Percentiles rank a stretch among this genome's conserved stretches.
These are phyloP conservation scores for Lutjanus argentimaculatus DNA, from an alignment of 2,797 vertebrate genomes.

Conservation along the genomic window DNA sequence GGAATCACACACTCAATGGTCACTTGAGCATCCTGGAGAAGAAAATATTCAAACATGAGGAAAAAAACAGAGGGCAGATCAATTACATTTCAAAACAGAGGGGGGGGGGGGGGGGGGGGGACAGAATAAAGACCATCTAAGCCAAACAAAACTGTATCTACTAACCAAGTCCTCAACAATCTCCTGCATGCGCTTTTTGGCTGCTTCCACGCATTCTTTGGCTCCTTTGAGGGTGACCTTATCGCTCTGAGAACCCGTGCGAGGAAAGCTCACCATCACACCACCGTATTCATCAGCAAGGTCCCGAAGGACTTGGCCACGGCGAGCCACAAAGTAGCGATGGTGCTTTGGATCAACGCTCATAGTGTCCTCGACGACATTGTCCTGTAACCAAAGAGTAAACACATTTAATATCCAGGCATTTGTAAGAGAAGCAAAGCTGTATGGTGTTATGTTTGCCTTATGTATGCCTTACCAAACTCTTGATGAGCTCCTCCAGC, in stretches of 20 bases:
- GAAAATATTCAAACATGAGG: neutral
- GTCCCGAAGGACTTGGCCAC: conserved; percentile 95
- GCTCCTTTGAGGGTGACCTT: conserved; percentile 97
- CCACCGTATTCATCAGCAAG: conserved; percentile 97
- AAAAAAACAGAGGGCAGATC: neutral
- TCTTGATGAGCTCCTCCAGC: conserved; percentile 94
- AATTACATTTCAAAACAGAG: neutral
- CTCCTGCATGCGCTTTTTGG: conserved; percentile 97
- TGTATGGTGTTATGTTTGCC: no score
- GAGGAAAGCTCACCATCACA: conserved; percentile 98
- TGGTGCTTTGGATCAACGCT: conserved; percentile 95
- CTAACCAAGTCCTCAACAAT: conserved; percentile 97
- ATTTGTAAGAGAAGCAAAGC: neutral
- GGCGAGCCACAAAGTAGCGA: conserved; percentile 95
- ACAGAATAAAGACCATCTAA: neutral
- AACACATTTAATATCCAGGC: neutral
- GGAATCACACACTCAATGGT: conserved; percentile 94
- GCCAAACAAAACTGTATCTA: conserved; percentile 6
- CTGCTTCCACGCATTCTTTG: conserved; percentile 98
- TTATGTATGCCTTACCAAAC: conserved; percentile 85
- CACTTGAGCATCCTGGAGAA: conserved; percentile 94
- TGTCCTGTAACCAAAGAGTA: conserved; percentile 87
- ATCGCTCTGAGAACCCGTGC: conserved; percentile 93
- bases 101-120: no score
- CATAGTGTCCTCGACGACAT: conserved; percentile 95